phyloP scores from a whole-genome alignment of 2,113 vertebrate species.

The Vulpes vulpes region DNA sequence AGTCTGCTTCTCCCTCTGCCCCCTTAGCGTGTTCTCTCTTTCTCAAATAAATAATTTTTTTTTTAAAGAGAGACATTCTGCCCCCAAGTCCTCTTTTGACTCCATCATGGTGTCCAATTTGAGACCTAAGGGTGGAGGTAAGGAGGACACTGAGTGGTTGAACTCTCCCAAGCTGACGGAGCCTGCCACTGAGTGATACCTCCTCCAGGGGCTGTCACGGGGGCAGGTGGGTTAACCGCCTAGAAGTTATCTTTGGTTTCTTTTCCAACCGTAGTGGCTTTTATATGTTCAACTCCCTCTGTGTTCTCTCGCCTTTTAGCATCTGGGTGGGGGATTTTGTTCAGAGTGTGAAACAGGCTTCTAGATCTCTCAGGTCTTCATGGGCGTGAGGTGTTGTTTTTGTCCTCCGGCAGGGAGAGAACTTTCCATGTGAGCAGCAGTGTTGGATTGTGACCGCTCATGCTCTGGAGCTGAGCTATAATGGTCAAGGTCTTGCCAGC shows the following conservation, averaged over 20 bases:
- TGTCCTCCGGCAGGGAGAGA: neutral
- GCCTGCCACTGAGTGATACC: neutral
- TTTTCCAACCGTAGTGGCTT: constrained; percentile 60
- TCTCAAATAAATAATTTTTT: too few species aligned
- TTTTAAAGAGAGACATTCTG: neutral
- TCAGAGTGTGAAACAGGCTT: constrained; percentile 71
- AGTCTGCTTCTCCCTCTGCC: too few species aligned
- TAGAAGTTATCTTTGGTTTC: neutral
- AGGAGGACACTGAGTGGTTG: neutral
- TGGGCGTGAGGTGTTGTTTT: constrained; percentile 36
- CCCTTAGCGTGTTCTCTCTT: too few species aligned
- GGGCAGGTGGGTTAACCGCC: neutral
- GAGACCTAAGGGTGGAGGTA: neutral
- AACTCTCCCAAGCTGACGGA: neutral
- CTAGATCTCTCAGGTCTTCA: neutral
- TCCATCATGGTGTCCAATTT: too few species aligned
- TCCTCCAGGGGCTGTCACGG: neutral
- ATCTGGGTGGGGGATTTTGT: constrained; percentile 79
- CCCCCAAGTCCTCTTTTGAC: neutral
- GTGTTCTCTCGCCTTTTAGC: constrained; percentile 20
- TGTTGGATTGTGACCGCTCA: neutral
- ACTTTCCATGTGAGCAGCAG: neutral
- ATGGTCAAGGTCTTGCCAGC: neutral
- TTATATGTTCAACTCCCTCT: neutral
- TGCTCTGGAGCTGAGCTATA: neutral